Conservation (phyloP, 2,113 vertebrate species). For the Drymodes brunneopygia region DNA sequence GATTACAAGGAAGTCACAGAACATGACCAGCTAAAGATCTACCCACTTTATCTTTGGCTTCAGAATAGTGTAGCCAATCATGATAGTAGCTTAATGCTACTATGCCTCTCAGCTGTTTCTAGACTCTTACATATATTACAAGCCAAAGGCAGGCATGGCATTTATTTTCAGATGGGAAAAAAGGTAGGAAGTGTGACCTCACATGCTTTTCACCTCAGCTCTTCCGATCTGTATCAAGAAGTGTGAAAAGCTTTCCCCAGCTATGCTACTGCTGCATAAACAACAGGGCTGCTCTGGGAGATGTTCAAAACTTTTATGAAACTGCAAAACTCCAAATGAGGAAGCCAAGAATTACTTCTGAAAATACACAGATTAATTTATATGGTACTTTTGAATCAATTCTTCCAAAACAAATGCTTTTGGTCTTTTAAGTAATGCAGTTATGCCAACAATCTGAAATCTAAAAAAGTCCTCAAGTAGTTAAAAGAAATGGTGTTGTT, state of each 20-base stretch:
- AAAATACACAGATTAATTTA: not conserved
- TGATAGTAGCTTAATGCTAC: not conserved
- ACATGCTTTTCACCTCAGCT: not conserved
- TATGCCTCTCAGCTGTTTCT: not conserved
- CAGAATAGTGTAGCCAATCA: not conserved
- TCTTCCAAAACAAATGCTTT: not conserved
- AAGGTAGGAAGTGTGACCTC: constrained; percentile 14
- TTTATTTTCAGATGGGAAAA: constrained; percentile 8
- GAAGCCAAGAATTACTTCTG: not conserved
- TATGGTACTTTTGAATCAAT: not conserved
- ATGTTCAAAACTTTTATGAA: not conserved
- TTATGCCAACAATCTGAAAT: not conserved
- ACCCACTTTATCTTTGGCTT: not conserved
- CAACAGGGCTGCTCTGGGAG: not conserved
- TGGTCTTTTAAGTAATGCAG: not conserved
- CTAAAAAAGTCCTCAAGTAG: not conserved
- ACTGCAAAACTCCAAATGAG: not conserved
- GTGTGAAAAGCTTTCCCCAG: not conserved
- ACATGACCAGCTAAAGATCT: not conserved
- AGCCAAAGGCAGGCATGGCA: not conserved
- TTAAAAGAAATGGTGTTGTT: not conserved
- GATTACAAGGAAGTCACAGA: not conserved
- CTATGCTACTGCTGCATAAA: not conserved
- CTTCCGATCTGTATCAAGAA: not conserved
- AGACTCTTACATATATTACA: not conserved